Base-by-base conservation (phyloP, 2,797 vertebrate genomes). In the Brachyrhaphis roseni region DNA sequence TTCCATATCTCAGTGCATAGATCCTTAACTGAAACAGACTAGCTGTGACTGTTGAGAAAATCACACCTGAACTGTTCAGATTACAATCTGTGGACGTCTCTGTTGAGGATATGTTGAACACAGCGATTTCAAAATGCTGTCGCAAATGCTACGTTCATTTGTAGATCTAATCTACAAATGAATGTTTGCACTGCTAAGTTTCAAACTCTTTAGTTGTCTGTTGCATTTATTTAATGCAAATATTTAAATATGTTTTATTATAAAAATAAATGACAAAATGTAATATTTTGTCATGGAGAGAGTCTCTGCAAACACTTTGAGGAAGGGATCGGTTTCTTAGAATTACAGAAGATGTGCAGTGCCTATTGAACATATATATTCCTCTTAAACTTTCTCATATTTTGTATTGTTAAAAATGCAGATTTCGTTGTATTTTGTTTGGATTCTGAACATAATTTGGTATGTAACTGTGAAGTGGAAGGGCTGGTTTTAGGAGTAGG, bases 101-200 rank as follows among this genome's bases (percentile, higher is more conserved):
- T 31, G 57, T 78, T 82, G 39, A 77, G 57, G 77, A 81, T 59
- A 76, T 31, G n/a, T 43, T 59, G 0, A 8, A 75, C 66, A 62
- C 59, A 20, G 62, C 53, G 1, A 34, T 84, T 83, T 79, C 49
- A 43, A 73, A 81, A 82, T n/a, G 4, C 15, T 34, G 55, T 41
- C 49, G 0, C 76, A 43, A 43, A 41, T 41, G 39, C 39, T 41
- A 41, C 39, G 39, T 41, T 41, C 39, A 8, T 41, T 41, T 41
- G 39, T 41, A 7, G 7, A 34, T 46, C 26, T 45, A 7, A 7
- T 23, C 77, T 28, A 74, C 74, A 73, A 72, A 64, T 75, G 0
- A 41, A 57, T 73, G 34, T n/a, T 74, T 34, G n/a, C 75, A 72
- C 73, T 71, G 31, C 55, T 83, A 55, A 75, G 41, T 3, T 53